Base-by-base conservation (phyloP, 2,888 invertebrate species). In the Tubiluchus corallicola region DNA sequence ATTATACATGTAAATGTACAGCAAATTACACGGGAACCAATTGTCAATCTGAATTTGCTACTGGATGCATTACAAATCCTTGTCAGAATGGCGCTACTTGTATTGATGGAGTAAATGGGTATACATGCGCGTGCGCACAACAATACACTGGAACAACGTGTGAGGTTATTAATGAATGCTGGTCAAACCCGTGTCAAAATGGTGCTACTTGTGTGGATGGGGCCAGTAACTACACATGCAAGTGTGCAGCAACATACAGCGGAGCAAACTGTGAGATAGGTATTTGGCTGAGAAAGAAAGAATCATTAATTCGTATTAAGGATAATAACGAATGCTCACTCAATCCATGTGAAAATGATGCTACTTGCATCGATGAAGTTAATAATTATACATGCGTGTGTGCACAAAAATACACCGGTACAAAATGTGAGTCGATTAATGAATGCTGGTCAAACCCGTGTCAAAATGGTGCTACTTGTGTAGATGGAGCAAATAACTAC, bases 11-110 rank as follows among this genome's bases (percentile, higher is more conserved):
- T n/a, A n/a, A 9, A n/a, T 29, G 29, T n/a, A n/a, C 29, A n/a
- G 9, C n/a, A n/a, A n/a, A n/a, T n/a, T n/a, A n/a, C n/a, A n/a
- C n/a, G n/a, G n/a, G n/a, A n/a, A n/a, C n/a, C n/a, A n/a, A n/a
- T n/a, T n/a, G n/a, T n/a, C n/a, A n/a, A n/a, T n/a, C n/a, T n/a
- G n/a, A n/a, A n/a, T n/a, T n/a, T n/a, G n/a, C n/a, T n/a, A n/a
- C n/a, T n/a, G n/a, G n/a, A n/a, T n/a, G n/a, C n/a, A n/a, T n/a
- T n/a, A n/a, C n/a, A n/a, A n/a, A n/a, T n/a, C n/a, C n/a, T n/a
- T n/a, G n/a, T n/a, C n/a, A n/a, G n/a, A 82, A 84, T 53, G 74
- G 76, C 21, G 85, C 83, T 1, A 80, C 81, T 42, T 85, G 85
- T 57, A 70, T 84, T 49, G 82, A 82, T 59, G 81, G 83, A 51